Evolutionary conservation across 2,797 vertebrate genomes (phyloP).

Genomic region (Notolepis coatsorum): DNA sequence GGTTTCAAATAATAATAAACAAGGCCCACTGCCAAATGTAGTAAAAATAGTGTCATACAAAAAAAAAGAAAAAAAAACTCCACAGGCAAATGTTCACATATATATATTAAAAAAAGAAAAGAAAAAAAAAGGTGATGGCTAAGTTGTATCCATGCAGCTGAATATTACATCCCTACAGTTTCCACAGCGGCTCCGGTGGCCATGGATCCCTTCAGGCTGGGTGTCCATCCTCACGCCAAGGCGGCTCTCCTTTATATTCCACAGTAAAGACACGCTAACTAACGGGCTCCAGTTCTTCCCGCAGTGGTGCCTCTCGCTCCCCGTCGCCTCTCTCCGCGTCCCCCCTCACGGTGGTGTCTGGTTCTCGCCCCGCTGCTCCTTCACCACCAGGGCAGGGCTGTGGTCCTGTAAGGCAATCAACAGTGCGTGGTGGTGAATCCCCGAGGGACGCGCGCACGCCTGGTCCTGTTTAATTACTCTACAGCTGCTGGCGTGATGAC

Average conservation of each 20-base stretch:
- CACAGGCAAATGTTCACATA: background rate
- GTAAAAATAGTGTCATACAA: background rate
- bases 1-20: background rate
- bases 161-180: too few relatives aligned
- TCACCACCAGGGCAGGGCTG: background rate
- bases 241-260: too few relatives aligned
- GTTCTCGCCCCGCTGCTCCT: background rate
- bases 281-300: too few relatives aligned
- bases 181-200: too few relatives aligned
- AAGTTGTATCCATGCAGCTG: too few relatives aligned
- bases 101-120: too few relatives aligned
- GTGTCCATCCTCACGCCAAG: too few relatives aligned
- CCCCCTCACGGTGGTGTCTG: background rate
- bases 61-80: background rate
- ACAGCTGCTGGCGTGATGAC: slow-evolving; percentile 45
- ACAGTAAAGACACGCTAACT: too few relatives aligned
- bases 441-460: slow-evolving; percentile 10
- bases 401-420: slow-evolving; percentile 45
- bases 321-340: background rate
- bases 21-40: background rate
- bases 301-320: too few relatives aligned
- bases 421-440: slow-evolving; percentile 64
- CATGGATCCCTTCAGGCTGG: too few relatives aligned
- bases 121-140: too few relatives aligned
- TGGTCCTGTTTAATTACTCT: slow-evolving; percentile 73